These are phyloP conservation scores for Choristoneura rosaceana DNA, from an alignment of 2,888 invertebrate species.

Conservation along the genomic window DNA sequence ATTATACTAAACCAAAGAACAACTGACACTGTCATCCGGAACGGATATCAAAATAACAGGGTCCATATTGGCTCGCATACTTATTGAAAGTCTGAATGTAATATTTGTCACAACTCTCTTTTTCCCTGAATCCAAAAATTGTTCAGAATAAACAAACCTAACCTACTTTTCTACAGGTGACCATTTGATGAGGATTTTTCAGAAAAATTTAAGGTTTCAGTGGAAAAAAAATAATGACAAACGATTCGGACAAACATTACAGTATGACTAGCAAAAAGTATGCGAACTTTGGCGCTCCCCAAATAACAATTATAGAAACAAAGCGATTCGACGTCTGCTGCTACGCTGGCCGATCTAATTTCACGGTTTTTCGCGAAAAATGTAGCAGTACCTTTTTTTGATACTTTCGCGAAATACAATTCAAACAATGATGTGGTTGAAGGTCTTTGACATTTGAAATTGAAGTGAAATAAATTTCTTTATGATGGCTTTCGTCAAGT, in stretches of 20 bases:
- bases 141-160: no score
- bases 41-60: slow-evolving; percentile 20
- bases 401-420: neutral
- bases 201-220: no score
- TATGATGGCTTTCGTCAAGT: neutral
- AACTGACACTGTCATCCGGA: slow-evolving; percentile 6
- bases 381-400: slow-evolving; percentile 14
- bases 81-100: no score
- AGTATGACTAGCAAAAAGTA: no score
- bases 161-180: no score
- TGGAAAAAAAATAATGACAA: no score
- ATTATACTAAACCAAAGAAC: neutral
- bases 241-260: no score
- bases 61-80: no score
- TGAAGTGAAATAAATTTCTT: neutral
- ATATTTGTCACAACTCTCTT: no score
- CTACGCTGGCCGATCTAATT: slow-evolving; percentile 28
- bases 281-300: no score
- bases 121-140: no score
- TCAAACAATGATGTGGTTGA: neutral
- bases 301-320: slow-evolving; percentile 21
- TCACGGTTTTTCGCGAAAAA: slow-evolving; percentile 25
- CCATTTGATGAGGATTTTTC: no score
- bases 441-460: neutral
- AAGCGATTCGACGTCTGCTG: slow-evolving; percentile 25